A percentile compares a stretch with the other conserved stretches of the same genome.
Conservation (phyloP, 2,888 invertebrate genomes). For the Dexiosoma caninum region DNA sequence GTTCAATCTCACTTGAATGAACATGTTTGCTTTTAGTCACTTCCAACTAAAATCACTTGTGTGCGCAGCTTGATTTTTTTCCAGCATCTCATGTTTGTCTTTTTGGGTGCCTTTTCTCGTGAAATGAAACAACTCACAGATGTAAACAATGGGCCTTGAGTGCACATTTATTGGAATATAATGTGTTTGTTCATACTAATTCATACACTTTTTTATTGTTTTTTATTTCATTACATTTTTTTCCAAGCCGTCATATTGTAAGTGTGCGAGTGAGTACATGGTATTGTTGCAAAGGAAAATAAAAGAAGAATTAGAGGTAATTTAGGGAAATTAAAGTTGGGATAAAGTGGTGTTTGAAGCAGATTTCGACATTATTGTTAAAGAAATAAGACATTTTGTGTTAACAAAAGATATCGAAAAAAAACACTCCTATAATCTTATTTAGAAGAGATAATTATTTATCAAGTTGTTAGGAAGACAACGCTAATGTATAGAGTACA, state of each 20-base stretch:
- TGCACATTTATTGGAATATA: slow-evolving; percentile 57
- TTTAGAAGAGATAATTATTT: background rate
- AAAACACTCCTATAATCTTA: background rate
- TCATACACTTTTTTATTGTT: slow-evolving; percentile 30
- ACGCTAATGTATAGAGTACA: no score
- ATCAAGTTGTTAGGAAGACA: background rate
- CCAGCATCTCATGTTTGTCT: slow-evolving; percentile 3
- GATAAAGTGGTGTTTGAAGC: slow-evolving; percentile 45
- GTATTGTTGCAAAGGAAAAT: background rate
- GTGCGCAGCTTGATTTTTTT: slow-evolving; percentile 62
- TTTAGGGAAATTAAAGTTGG: slow-evolving; percentile 38
- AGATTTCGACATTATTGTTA: slow-evolving; percentile 17
- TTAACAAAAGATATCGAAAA: background rate
- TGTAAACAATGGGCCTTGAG: slow-evolving; percentile 57
- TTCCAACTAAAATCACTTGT: slow-evolving; percentile 56
- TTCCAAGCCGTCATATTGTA: background rate
- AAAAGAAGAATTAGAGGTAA: slow-evolving; percentile 11
- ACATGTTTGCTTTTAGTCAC: background rate
- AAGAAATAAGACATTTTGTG: background rate
- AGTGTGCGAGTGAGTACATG: background rate
- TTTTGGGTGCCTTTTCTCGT: slow-evolving; percentile 22
- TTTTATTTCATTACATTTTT: background rate
- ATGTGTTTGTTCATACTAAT: slow-evolving; percentile 51
- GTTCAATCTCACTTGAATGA: background rate
- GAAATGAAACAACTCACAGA: slow-evolving; percentile 54